Base-by-base conservation (phyloP, 2,797 vertebrate species). In the Pseudomugil tenellus region DNA sequence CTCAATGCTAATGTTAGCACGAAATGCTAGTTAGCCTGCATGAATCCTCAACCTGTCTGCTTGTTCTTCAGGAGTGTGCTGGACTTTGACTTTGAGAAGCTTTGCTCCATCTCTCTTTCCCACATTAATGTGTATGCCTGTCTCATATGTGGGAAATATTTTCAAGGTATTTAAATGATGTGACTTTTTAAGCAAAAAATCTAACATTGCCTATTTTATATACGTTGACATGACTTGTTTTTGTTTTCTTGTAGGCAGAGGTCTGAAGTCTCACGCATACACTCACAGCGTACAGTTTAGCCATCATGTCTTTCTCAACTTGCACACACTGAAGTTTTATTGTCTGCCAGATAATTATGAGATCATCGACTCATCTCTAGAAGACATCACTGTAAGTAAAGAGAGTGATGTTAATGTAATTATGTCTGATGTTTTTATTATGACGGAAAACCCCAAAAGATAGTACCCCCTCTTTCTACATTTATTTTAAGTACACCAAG, bases 271-370 rank as follows among this genome's bases (percentile, higher is more conserved):
- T 4, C 97, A 98, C 0, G 97, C 97, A 1, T 98, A 99, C 81
- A 98, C 97, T 53, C 98, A 98, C 90, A 99, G 97, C 2, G 97
- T 98, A 34, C 97, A 98, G 91, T 96, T 98, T 35, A 96, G 95
- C 74, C 98, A 99, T 70, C 97, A 98, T 0, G 97, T 99, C 54
- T 98, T 98, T 90, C 95, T 98, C 70, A 99, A 99, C 75, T 93
- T 99, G 53, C 97, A 99, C 87, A 98, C 98, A 0, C 94, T 98
- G 69, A 98, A 97, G 91, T 99, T 99, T 84, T 98, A 99, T 89
- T 99, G 98, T 79, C 93, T 99, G 65, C 98, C 98, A 0, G 98
- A 99, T 92, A 99, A 99, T 91, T 99, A 99, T 5, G 96, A 98
- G 89, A 98, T 99, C 92, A 98, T 99, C 0, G 98, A 99, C 82